phyloP scores from a whole-genome alignment of 2,888 invertebrate species.

The Himalopsyche anomala region DNA sequence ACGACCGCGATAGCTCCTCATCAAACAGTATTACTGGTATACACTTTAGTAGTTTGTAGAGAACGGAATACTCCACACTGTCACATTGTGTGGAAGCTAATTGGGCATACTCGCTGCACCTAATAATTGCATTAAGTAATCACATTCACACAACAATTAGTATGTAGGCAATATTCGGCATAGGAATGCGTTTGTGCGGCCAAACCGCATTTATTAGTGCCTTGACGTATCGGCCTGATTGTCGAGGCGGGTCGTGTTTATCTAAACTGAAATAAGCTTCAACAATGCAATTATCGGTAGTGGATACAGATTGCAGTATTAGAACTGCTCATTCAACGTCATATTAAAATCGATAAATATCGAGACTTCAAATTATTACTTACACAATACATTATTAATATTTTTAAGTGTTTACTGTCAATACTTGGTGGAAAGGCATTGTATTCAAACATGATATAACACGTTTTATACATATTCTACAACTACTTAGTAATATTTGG shows the following conservation, averaged over 20 bases:
- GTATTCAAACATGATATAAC: no score
- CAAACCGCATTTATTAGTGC: conserved; percentile 58
- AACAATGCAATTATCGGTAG: not conserved
- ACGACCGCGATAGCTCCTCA: conserved; percentile 5
- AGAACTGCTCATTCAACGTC: not conserved
- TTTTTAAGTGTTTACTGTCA: no score
- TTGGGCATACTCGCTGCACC: not conserved
- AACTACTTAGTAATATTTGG: no score
- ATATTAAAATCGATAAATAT: not conserved
- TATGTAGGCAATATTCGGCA: conserved; percentile 53
- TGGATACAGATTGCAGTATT: not conserved
- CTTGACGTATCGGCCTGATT: conserved; percentile 11
- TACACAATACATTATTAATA: no score
- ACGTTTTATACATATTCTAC: no score
- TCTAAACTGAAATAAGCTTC: not conserved
- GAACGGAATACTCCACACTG: conserved; percentile 5
- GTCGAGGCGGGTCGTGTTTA: not conserved
- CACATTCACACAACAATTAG: conserved; percentile 63
- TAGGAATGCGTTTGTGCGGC: conserved; percentile 64
- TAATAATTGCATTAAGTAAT: conserved; percentile 65
- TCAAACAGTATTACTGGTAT: not conserved
- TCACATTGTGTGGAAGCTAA: not conserved
- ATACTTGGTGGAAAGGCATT: no score
- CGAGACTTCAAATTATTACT: no score
- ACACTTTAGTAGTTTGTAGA: not conserved